Evolutionary conservation across 2,797 vertebrate species (phyloP), one percentile per base, ranked within the genome.

Genomic region (Danio albolineatus): DNA sequence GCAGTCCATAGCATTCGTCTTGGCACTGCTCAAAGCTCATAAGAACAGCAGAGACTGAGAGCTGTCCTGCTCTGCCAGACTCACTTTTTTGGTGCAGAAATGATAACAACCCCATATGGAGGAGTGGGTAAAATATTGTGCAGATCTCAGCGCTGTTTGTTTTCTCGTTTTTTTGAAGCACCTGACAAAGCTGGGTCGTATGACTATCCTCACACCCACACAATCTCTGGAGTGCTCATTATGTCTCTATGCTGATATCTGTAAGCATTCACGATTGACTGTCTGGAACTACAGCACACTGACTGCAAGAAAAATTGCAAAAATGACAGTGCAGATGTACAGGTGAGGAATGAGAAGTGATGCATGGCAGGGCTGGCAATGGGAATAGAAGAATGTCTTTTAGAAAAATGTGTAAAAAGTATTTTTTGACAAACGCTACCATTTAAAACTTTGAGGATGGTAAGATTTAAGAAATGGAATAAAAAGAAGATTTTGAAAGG

Each of bases 161-260:
- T 71, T 76, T 78, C 44, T 36, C n/a, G 59, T 73, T 76, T 61
- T 28, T 28, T 71, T 71, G 65, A 59, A 85, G 48, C 39, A 69
- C 38, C 62, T 73, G 78, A 65, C 48, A 78, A 67, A 48, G 19
- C 64, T 64, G 71, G 67, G 82, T 85, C 76, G 60, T 80, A 73
- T 59, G 59, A 62, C 64, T 83, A 61, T 60, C 53, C 64, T 62
- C 59, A 72, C 65, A 44, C 81, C 78, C 72, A 78, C 79, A 79
- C 62, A 19, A 43, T 83, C 84, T 85, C 75, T 76, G 60, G 79
- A 78, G 71, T 79, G 71, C 83, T 83, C 82, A 83, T 81, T 83
- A 79, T 76, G 79, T 78, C 49, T 78, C 64, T 61, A 17, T 76
- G 67, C 80, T 75, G 49, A 71, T 61, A 76, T 83, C 75, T 83